A percentile compares a stretch with the other conserved stretches of the same genome.
Conservation (phyloP, 2,113 vertebrate genomes). For the Clarias gariepinus region DNA sequence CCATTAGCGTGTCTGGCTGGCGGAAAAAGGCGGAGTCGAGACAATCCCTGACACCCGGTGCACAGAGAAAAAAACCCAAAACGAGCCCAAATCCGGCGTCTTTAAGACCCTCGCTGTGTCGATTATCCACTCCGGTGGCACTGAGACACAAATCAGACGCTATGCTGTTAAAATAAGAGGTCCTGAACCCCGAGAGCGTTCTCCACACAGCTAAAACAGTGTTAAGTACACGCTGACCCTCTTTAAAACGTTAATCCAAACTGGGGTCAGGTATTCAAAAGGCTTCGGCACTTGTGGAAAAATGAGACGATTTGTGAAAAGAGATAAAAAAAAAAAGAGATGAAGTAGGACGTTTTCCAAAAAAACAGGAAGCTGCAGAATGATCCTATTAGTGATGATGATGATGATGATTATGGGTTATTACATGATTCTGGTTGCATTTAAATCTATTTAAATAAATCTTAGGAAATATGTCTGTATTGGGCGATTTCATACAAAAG, state of each 20-base stretch:
- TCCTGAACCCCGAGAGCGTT: not conserved
- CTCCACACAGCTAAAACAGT: not conserved
- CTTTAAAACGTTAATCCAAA: constrained; percentile 20
- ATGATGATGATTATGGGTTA: not conserved
- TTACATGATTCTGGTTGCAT: not conserved
- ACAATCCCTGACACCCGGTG: constrained; percentile 35
- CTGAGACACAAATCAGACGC: not conserved
- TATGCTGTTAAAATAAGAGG: constrained; percentile 17
- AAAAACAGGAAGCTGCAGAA: not conserved
- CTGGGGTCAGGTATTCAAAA: not conserved
- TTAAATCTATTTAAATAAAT: not conserved
- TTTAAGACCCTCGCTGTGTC: constrained; percentile 22
- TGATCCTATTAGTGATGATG: not conserved
- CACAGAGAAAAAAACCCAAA: constrained; percentile 16
- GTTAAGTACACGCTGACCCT: constrained; percentile 10
- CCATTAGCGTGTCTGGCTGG: constrained; percentile 35
- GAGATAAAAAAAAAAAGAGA: too few relatives aligned
- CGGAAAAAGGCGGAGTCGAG: constrained; percentile 19
- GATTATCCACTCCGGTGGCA: constrained; percentile 16
- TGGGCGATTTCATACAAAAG: too few relatives aligned
- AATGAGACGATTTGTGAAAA: not conserved
- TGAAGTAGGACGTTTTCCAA: not conserved
- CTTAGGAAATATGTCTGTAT: not conserved
- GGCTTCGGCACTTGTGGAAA: not conserved
- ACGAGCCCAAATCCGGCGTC: constrained; percentile 26